A percentile compares a stretch with the other conserved stretches of the same genome.
Evolutionary conservation across 2,888 invertebrate genomes (phyloP).

Genomic region (Amblyjoppa fuscipennis): DNA sequence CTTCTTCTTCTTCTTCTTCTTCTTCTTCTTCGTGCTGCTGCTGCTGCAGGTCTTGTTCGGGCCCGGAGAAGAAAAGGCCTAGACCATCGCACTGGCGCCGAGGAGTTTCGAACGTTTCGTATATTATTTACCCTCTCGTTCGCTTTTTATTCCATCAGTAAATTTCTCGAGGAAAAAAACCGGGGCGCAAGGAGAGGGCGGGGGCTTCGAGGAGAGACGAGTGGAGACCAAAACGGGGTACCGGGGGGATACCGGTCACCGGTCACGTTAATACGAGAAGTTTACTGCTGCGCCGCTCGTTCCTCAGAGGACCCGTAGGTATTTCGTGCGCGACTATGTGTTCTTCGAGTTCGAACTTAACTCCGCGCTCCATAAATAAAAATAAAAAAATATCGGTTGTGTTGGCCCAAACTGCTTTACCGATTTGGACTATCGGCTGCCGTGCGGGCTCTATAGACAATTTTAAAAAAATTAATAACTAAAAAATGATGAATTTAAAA

Average conservation of each 20-base stretch:
- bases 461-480: too few species aligned
- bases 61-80: constrained; percentile 51
- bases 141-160: constrained; percentile 71
- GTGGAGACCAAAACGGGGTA: background rate
- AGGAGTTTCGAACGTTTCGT: constrained; percentile 65
- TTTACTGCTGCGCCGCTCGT: constrained; percentile 67
- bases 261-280: constrained; percentile 71
- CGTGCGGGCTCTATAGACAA: too few species aligned
- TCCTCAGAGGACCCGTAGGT: constrained; percentile 31
- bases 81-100: constrained; percentile 71
- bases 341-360: constrained; percentile 27
- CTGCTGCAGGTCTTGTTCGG: background rate
- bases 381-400: background rate
- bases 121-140: constrained; percentile 71
- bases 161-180: constrained; percentile 66
- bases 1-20: constrained; percentile 18
- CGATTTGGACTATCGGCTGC: too few species aligned
- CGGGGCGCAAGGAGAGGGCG: constrained; percentile 10
- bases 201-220: constrained; percentile 15
- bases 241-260: constrained; percentile 56
- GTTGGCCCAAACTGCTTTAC: background rate
- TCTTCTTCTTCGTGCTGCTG: background rate
- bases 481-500: too few species aligned
- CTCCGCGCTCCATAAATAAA: background rate
- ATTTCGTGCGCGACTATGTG: constrained; percentile 24